phyloP scores from a whole-genome alignment of 1,140 invertebrate species.

The Drosophila grimshawi region DNA sequence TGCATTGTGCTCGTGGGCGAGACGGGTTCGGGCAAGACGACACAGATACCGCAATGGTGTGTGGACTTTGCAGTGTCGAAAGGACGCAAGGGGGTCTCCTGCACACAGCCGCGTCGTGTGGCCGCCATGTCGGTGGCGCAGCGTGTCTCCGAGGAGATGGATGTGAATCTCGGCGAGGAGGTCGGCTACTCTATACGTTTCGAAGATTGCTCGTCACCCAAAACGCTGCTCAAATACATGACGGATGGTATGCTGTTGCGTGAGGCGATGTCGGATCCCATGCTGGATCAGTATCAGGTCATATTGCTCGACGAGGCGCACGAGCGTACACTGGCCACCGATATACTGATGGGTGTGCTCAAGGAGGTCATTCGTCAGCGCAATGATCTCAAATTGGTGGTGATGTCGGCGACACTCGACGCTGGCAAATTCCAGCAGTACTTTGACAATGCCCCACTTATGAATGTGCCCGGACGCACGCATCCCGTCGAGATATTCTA shows the following conservation, averaged over 20 bases:
- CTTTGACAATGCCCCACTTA: conserved; percentile 98
- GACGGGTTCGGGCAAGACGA: conserved; percentile 97
- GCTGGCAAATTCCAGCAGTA: conserved; percentile 99
- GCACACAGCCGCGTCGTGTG: conserved; percentile 98
- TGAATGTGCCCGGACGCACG: conserved; percentile 98
- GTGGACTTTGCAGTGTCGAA: conserved; percentile 93
- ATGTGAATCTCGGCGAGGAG: conserved; percentile 96
- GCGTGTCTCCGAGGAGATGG: conserved; percentile 99
- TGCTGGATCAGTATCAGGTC: conserved; percentile 97
- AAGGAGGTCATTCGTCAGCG: conserved; percentile 99
- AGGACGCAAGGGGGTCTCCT: conserved; percentile 94
- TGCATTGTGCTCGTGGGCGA: conserved; percentile 89
- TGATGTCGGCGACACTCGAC: conserved; percentile 99
- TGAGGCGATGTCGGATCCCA: conserved; percentile 99
- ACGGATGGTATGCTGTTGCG: conserved; percentile 99
- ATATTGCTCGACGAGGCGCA: conserved; percentile 99
- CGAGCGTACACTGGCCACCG: conserved; percentile 98
- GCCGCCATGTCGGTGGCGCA: conserved; percentile 99
- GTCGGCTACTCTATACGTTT: conserved; percentile 99
- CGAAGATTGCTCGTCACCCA: conserved; percentile 98
- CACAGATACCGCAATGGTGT: conserved; percentile 97
- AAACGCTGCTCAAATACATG: conserved; percentile 97
- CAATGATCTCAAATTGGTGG: conserved; percentile 97
- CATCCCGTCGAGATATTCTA: conserved; percentile 99
- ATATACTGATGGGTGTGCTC: conserved; percentile 99